These are phyloP conservation scores for Oreortyx pictus DNA, from an alignment of 2,797 vertebrate species.

Conservation along the genomic window DNA sequence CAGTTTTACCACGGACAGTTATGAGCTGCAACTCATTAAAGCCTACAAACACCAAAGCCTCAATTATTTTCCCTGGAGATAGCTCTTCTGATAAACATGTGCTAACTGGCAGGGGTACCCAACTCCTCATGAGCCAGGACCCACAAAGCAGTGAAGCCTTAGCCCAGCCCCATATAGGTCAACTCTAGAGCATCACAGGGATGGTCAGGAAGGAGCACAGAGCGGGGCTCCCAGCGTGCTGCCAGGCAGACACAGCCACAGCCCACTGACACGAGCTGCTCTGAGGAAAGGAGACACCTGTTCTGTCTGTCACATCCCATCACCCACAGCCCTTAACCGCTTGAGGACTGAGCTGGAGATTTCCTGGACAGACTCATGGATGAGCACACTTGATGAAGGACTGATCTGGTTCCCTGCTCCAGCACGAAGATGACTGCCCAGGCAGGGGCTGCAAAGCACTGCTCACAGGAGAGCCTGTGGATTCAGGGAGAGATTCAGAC, in stretches of 20 bases:
- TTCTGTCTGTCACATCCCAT: neutral
- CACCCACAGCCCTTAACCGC: neutral
- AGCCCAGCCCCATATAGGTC: neutral
- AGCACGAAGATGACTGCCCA: too few species aligned
- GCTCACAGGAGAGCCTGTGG: neutral
- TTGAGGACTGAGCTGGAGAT: neutral
- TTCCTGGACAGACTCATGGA: fast-evolving
- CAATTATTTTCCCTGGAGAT: neutral
- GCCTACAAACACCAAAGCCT: neutral
- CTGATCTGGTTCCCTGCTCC: neutral
- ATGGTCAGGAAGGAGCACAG: neutral
- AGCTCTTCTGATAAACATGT: too few species aligned
- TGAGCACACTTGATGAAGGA: neutral
- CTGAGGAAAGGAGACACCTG: neutral
- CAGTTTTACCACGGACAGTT: neutral
- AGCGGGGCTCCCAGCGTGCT: neutral
- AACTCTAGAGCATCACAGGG: fast-evolving
- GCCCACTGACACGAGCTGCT: neutral
- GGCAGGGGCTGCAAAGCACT: neutral
- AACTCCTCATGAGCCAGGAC: fast-evolving
- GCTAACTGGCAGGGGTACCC: neutral
- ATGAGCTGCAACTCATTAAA: constrained; percentile 3
- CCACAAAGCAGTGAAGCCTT: neutral
- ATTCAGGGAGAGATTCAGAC: neutral
- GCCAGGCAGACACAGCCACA: neutral